Percentiles rank a stretch among this genome's conserved stretches.
Evolutionary conservation across 1,140 invertebrate species (phyloP).

Genomic region (Frieseomelitta varia): DNA sequence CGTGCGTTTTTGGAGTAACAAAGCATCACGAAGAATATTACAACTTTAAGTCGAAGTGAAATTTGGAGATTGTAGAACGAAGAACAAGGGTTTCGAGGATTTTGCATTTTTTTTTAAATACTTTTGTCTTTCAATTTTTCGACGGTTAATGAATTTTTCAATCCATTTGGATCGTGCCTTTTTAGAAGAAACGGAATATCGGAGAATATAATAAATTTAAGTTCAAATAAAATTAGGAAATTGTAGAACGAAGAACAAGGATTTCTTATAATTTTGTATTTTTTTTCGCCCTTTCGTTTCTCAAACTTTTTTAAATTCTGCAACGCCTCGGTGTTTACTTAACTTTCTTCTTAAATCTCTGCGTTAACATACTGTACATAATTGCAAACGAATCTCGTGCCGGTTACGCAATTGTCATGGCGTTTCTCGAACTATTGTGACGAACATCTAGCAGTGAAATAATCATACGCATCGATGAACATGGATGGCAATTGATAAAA

Average conservation of each 20-base stretch:
- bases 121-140: neutral
- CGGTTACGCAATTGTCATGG: neutral
- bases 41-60: neutral
- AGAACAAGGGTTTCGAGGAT: too few relatives aligned
- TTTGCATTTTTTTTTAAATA: too few relatives aligned
- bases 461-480: neutral
- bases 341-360: neutral
- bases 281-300: too few relatives aligned
- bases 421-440: neutral
- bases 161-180: too few relatives aligned
- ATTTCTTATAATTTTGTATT: too few relatives aligned
- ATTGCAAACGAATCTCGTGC: neutral
- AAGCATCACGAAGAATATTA: neutral
- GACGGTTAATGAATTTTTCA: too few relatives aligned
- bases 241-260: too few relatives aligned
- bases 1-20: neutral
- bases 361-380: neutral
- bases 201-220: too few relatives aligned
- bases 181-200: too few relatives aligned
- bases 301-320: too few relatives aligned
- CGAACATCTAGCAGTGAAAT: neutral
- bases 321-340: neutral
- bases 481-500: conserved; percentile 1
- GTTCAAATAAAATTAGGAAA: too few relatives aligned
- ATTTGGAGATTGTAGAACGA: neutral